Conservation (phyloP, 1,140 invertebrate genomes). For the Drosophila ananassae region DNA sequence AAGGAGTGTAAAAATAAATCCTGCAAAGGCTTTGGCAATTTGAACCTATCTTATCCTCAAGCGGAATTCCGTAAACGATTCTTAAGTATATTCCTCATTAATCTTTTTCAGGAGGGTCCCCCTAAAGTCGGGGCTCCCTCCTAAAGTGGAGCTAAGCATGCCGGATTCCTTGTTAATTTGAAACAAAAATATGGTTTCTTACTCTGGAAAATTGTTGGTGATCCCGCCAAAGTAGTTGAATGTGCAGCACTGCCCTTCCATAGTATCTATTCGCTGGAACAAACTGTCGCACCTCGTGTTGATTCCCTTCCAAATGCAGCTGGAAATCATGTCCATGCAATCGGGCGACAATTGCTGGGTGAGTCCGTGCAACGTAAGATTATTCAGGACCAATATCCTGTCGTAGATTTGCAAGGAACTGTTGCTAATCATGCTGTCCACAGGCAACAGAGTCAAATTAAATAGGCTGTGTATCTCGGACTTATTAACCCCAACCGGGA, state of each 20-base stretch:
- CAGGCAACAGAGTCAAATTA: constrained; percentile 65
- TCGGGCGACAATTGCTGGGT: constrained; percentile 82
- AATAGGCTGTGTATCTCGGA: constrained; percentile 63
- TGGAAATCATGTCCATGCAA: constrained; percentile 86
- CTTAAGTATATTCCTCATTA: too few species aligned
- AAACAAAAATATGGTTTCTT: constrained; percentile 1
- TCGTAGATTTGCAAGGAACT: constrained; percentile 69
- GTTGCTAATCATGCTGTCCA: constrained; percentile 39
- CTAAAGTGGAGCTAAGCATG: too few species aligned
- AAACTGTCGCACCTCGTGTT: constrained; percentile 86
- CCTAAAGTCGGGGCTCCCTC: too few species aligned
- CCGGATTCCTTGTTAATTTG: too few species aligned
- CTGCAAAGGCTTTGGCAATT: too few species aligned
- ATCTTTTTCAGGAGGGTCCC: too few species aligned
- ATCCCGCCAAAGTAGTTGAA: constrained; percentile 87
- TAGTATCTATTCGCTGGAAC: constrained; percentile 86
- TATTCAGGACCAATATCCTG: constrained; percentile 82
- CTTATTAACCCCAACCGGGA: constrained; percentile 57
- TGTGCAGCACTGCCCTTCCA: constrained; percentile 87
- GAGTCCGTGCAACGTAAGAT: constrained; percentile 72
- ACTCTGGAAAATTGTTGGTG: constrained; percentile 81
- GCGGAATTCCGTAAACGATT: neutral
- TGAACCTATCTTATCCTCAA: too few species aligned
- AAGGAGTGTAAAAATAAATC: too few species aligned
- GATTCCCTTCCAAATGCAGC: constrained; percentile 88